Base-by-base conservation (phyloP, 1,140 invertebrate species). In the Orchesella cincta region DNA sequence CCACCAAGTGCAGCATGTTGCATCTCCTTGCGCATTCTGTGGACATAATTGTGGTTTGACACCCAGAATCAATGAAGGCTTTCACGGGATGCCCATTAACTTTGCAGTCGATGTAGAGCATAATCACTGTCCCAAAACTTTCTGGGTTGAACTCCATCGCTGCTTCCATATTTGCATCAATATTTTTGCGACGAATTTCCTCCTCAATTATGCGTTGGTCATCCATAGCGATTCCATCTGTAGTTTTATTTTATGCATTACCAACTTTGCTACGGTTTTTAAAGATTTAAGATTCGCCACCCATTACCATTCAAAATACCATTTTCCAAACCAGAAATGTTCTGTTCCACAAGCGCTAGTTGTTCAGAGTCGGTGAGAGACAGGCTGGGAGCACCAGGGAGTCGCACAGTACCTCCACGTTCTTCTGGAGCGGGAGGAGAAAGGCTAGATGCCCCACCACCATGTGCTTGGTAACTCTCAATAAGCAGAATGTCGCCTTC, bases 61-160 rank as follows among this genome's bases (percentile, higher is more conserved):
- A 95, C 71, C 94, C 93, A 80, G 96, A 98, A 87, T 99, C 97
- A 78, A 99, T 97, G 86, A 99, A 99, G 5, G 97, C 97, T 87
- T 98, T 98, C 0, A 98, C 95, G 14, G 93, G 93, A 86, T 93
- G 91, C 79, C 96, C 96, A 87, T 99, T 98, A 0, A 99, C 95
- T 87, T 91, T 92, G 84, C 95, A 97, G 85, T 97, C 94, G 74
- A 99, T 97, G 84, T 98, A 99, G 51, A 99, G 88, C 97, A 99
- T 99, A 18, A 94, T 91, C 62, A 99, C 97, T n/a, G 95, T 96
- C 64, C 96, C 97, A 87, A 98, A 99, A 26, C 94, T 97, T 86
- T 99, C 97, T 0, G 97, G 97, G 87, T 97, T 96, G 84, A 95
- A 96, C 84, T 99, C 97, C 90, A 99, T 98, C 0, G 97, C 97